Percentiles rank a stretch among this genome's conserved stretches.
Conservation (phyloP, 2,888 invertebrate genomes). For the Ennomos fuscantarius region DNA sequence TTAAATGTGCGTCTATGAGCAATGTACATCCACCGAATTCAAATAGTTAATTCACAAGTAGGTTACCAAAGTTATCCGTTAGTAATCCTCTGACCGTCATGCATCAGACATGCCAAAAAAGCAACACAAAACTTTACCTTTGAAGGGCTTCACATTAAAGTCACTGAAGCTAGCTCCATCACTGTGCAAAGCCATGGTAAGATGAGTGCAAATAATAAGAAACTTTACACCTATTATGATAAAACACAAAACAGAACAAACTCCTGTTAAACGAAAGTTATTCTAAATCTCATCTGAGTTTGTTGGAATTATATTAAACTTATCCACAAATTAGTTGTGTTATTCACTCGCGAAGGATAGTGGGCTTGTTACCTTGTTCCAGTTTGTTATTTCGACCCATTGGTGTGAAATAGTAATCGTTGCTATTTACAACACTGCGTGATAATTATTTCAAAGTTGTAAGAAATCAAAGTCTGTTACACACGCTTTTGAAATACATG, state of each 20-base stretch:
- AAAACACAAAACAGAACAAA: constrained; percentile 46
- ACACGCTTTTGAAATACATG: constrained; percentile 8
- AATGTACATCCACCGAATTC: constrained; percentile 30
- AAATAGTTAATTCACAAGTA: constrained; percentile 22
- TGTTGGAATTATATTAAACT: constrained; percentile 35
- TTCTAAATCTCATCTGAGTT: constrained; percentile 32
- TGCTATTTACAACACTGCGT: constrained; percentile 25
- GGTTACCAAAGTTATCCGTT: constrained; percentile 45
- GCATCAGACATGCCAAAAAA: constrained; percentile 75
- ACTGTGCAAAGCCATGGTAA: constrained; percentile 79
- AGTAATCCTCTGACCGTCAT: constrained; percentile 49
- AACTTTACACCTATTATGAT: constrained; percentile 54
- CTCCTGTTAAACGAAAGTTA: constrained; percentile 39
- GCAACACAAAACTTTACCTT: constrained; percentile 83
- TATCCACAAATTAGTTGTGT: constrained; percentile 65
- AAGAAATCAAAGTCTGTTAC: constrained; percentile 30
- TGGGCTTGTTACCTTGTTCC: constrained; percentile 43
- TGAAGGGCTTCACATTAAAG: constrained; percentile 66
- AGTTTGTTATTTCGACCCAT: constrained; percentile 44
- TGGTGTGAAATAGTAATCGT: constrained; percentile 40
- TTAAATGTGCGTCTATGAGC: constrained; percentile 39
- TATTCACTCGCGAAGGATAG: constrained; percentile 46
- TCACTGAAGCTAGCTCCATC: constrained; percentile 76
- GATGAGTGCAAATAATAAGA: constrained; percentile 66
- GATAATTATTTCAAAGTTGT: constrained; percentile 21